Evolutionary conservation across 2,888 invertebrate genomes (phyloP), one percentile per base, ranked within the genome.

Genomic region (Sinopyrophorus schimmeli): DNA sequence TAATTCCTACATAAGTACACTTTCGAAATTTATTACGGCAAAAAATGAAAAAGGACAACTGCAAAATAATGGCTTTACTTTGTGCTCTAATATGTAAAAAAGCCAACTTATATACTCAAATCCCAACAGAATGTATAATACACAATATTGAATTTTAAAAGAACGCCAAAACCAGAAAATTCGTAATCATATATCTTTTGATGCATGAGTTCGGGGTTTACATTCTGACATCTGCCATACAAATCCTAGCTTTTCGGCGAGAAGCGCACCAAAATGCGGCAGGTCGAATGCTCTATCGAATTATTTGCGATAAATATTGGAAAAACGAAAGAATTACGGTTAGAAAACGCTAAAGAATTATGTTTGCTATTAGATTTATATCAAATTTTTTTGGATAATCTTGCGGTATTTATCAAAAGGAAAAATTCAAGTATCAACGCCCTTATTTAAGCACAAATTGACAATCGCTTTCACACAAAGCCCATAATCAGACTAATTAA

Each of bases 121-220:
- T 41, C 26, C 24, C 30, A 47, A 23, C 38, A 31, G 28, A 31
- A 34, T 34, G 41, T 40, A 35, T 26, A 40, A 28, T 39, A 30
- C 39, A 48, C 17, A 32, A 42, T 37, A 35, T 38, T 38, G 48
- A 43, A 47, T 38, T 32, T 38, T 31, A 40, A 39, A 47, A 47
- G 18, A 28, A 39, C 26, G 38, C 35, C 35, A 42, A 24, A 23
- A 31, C 24, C 42, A 37, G 38, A 42, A 49, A 42, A 49, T 42
- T 51, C 32, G 34, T 41, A 46, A 51, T 51, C 41, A 53, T 55
- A 55, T 53, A 53, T 55, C 55, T 53, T 55, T 55, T 55, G 55
- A 55, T 55, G 40, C 42, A 55, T 47, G 44, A 43, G 34, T 34
- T 44, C 9, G 16, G 38, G 40, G 47, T 53, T 52, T 46, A 42